A percentile compares a stretch with the other conserved stretches of the same genome.
These are phyloP conservation scores for Charina bottae DNA, from an alignment of 2,113 vertebrate species.

Conservation along the genomic window DNA sequence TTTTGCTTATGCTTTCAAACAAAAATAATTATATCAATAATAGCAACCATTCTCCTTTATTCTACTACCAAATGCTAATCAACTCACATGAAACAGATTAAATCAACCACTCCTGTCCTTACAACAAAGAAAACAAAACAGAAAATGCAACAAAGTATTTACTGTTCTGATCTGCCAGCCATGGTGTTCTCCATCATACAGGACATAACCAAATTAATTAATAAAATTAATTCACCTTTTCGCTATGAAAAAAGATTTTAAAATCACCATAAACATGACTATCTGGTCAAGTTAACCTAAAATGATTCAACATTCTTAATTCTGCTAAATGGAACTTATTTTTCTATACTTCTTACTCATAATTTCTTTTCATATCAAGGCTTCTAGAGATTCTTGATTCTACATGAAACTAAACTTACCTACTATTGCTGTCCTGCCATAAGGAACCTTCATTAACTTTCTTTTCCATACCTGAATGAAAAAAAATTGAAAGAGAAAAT, in stretches of 20 bases:
- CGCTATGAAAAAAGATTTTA: background rate
- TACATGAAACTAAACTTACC: constrained; percentile 51
- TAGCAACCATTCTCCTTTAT: background rate
- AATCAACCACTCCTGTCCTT: background rate
- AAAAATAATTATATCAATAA: background rate
- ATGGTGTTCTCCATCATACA: background rate
- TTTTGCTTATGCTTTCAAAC: background rate
- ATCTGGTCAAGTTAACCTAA: background rate
- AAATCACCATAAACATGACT: background rate
- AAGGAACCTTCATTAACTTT: constrained; percentile 53
- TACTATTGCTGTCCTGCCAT: constrained; percentile 45
- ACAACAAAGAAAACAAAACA: background rate
- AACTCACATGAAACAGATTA: background rate
- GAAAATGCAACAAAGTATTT: background rate
- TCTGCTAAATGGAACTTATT: background rate
- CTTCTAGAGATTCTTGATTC: background rate
- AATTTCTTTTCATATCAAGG: background rate
- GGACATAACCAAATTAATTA: background rate
- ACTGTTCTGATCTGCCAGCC: background rate
- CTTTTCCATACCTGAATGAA: constrained; percentile 57
- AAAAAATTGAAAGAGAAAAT: constrained; percentile 36
- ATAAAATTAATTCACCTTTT: background rate
- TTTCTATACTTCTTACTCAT: background rate
- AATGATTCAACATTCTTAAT: background rate
- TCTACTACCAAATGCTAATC: background rate